Conservation (phyloP, 2,888 invertebrate genomes). For the Lissocephala sabroskyi region DNA sequence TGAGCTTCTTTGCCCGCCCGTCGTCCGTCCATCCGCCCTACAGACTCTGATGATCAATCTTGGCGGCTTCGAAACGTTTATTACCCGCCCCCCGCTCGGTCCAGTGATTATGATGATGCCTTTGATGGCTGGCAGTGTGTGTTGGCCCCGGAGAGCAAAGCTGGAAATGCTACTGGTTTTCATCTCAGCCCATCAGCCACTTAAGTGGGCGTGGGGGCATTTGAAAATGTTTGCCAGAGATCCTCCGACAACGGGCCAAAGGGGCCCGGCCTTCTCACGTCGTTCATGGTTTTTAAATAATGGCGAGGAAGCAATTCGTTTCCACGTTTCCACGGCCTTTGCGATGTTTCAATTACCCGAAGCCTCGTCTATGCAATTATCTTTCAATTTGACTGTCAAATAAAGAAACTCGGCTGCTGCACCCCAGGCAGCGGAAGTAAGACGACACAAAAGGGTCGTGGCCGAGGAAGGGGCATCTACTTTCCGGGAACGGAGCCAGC, state of each 20-base stretch:
- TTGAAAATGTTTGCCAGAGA: conserved; percentile 41
- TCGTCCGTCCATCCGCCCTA: neutral
- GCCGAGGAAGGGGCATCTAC: no score
- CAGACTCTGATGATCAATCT: conserved; percentile 52
- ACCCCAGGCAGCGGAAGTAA: no score
- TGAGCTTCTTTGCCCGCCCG: conserved; percentile 32
- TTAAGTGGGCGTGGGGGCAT: conserved; percentile 51
- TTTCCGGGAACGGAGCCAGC: no score
- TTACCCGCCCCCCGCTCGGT: no score
- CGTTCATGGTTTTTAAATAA: no score
- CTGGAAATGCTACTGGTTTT: conserved; percentile 46
- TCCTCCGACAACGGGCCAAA: conserved; percentile 19
- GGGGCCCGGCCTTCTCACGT: no score
- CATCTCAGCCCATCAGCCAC: conserved; percentile 21
- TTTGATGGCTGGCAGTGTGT: conserved; percentile 33
- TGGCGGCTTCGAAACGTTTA: no score
- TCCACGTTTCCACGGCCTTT: neutral
- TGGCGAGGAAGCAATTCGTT: conserved; percentile 55
- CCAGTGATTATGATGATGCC: conserved; percentile 19
- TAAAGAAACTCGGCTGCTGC: no score
- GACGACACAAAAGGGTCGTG: no score
- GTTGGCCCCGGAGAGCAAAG: conserved; percentile 20
- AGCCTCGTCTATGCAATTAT: neutral
- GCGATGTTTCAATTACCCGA: conserved; percentile 50
- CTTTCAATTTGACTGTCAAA: no score